Conservation (phyloP, 2,113 vertebrate species). For the human region DNA sequence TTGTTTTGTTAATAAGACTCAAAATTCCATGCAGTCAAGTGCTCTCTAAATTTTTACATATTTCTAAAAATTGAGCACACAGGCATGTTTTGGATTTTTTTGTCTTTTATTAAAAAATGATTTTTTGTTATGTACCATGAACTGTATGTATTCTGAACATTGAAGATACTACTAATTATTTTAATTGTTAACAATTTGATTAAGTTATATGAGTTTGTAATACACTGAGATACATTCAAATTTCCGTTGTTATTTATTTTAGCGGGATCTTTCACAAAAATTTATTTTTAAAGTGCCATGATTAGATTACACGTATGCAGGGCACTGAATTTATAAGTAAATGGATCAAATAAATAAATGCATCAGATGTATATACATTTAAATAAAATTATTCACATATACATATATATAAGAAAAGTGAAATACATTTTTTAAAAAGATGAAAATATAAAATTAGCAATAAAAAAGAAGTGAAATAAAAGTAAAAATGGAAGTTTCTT, state of each 20-base stretch:
- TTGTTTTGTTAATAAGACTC: background rate
- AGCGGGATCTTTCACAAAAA: background rate
- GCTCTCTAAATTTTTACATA: background rate
- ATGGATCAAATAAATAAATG: background rate
- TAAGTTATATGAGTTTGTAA: background rate
- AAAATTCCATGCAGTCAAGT: background rate
- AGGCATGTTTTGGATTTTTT: background rate
- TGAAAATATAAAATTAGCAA: background rate
- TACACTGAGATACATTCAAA: background rate
- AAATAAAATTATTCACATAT: background rate
- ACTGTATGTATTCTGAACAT: background rate
- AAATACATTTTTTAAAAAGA: background rate
- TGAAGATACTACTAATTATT: background rate
- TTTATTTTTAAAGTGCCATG: background rate
- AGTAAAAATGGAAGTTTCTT: background rate
- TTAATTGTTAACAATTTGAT: slow-evolving; percentile 2
- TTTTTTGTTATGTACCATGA: background rate
- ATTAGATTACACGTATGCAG: background rate
- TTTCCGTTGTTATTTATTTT: slow-evolving; percentile 7
- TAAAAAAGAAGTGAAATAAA: background rate
- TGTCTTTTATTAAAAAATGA: background rate
- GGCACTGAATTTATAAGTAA: background rate
- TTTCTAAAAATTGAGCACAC: background rate
- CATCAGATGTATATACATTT: background rate
- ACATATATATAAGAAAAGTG: background rate